Base-by-base conservation (phyloP, 2,797 vertebrate species). In the Hypotaenidia philippensis region DNA sequence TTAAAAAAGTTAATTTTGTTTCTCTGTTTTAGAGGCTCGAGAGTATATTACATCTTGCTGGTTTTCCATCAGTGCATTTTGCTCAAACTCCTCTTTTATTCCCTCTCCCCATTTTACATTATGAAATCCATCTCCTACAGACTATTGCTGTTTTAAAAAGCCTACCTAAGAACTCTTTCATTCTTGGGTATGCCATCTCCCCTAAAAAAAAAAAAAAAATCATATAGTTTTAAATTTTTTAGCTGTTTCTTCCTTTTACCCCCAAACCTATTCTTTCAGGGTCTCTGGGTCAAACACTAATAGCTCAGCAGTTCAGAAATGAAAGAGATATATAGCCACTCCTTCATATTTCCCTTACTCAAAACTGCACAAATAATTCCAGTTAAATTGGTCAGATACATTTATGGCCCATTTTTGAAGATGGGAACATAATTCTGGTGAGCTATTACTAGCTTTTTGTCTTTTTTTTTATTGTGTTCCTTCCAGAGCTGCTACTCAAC, bases 1-100 rank as follows among this genome's bases (percentile, higher is more conserved):
- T 93, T 88, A 3, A 32, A 94, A 41, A 95, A 88, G 59, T 84
- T 91, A 59, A 93, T 95, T 96, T 93, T 89, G 47, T 59, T 93
- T 85, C 77, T 79, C 75, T 57, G 14, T 86, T 94, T 91, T 40
- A 90, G 59, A 61, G 90, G 57, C 82, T 55, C 8, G 10, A 68
- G 38, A 88, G 50, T 78, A 23, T 61, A 83, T 83, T 52, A 72
- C 19, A 38, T 72, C 70, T 32, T 68, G n/a, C 64, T 92, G 57
- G 19, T 26, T 91, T 85, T 71, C 87, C 69, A 78, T 53, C 68
- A 75, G 19, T 29, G 36, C 21, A 6, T 85, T 92, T 44, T 69
- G 19, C 75, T 57, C 27, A 83, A 85, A 89, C 61, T 80, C 56
- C 25, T 74, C 72, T 81, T 91, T 79, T 69, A 41, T 44, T 75